These are phyloP conservation scores for Trogon melanurus DNA, from an alignment of 2,113 vertebrate species.

Conservation along the genomic window DNA sequence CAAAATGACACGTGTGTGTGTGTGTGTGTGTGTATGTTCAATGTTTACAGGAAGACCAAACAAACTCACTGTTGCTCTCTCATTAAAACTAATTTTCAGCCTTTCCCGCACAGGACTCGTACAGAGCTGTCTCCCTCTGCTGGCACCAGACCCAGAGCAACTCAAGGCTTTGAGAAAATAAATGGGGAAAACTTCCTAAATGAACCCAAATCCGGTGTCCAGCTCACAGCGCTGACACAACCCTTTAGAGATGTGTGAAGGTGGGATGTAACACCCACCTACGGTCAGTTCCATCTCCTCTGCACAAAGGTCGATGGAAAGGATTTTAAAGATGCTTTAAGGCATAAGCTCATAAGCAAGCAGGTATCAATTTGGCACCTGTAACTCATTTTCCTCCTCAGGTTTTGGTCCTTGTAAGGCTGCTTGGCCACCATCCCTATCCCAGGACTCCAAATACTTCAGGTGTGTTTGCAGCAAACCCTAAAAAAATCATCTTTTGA, in stretches of 20 bases:
- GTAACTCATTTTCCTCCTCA: neutral
- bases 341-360: neutral
- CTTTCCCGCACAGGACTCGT: neutral
- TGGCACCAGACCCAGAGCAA: neutral
- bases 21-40: no score
- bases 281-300: neutral
- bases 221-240: rapidly evolving
- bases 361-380: neutral
- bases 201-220: neutral
- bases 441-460: neutral
- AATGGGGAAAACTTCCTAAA: neutral
- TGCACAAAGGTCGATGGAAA: neutral
- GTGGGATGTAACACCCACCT: neutral
- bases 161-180: neutral
- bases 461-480: neutral
- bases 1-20: rapidly evolving
- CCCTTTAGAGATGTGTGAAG: rapidly evolving
- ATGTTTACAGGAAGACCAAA: rapidly evolving
- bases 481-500: neutral
- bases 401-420: neutral
- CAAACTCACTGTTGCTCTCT: neutral
- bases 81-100: neutral
- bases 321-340: neutral
- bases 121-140: conserved; percentile 32
- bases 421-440: neutral